Base-by-base conservation (phyloP, 2,888 invertebrate species). In the Caenorhabditis doughertyi region DNA sequence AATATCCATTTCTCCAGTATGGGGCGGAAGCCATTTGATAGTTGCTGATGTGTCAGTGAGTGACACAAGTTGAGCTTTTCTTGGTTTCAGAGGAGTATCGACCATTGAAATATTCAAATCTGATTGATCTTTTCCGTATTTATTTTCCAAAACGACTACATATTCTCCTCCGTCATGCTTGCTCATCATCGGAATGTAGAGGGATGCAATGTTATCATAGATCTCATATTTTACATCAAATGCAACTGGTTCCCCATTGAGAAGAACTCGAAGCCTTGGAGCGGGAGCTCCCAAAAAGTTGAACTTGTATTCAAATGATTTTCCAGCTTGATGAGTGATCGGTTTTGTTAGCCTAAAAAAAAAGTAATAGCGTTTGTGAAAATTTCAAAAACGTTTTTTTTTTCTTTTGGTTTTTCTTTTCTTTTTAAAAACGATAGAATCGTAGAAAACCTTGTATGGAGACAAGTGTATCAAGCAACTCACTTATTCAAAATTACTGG, bases 311-410 rank as follows among this genome's bases (percentile, higher is more conserved):
- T 84, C 83, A 76, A 88, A 85, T 1, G 86, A 83, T 71, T 84
- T 86, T 23, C 84, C 86, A 23, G 85, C 85, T 73, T 84, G 79
- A 80, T 84, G 83, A 25, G 82, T 79, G 23, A 88, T 80, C 47
- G 80, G 68, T 8, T 73, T 77, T 1, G 67, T 65, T 11, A 79
- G 53, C 55, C 85, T 85, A 71, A 47, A 84, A 79, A 53, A 21
- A 25, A 11, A n/a, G 16, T 1, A 25, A 53, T n/a, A 39, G 4
- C 13, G 21, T 39, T 21, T 23, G 3, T 3, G 23, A 56, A 5
- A 9, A 11, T 44, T 44, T 5, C 16, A 44, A 44, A n/a, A 44
- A 11, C 16, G n/a, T 9, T 44, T 44, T n/a, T n/a, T 27, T n/a
- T 18, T 18, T 16, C n/a, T 2, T 55, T 55, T 25, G 55, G 35